phyloP scores from a whole-genome alignment of 2,113 vertebrate genomes.

The Arothron firmamentum region DNA sequence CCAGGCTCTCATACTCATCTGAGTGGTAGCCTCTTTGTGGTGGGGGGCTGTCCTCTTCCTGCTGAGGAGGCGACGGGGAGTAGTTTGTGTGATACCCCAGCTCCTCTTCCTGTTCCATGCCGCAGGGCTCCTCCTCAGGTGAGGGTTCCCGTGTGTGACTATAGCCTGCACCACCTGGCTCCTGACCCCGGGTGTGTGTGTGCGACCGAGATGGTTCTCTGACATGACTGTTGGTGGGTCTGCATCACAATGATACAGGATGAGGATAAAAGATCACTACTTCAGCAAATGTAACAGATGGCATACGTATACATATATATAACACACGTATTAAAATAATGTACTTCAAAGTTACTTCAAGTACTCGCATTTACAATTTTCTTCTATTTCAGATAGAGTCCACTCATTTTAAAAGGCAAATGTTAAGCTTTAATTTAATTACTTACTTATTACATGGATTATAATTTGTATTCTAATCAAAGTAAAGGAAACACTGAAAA shows the following conservation, averaged over 20 bases:
- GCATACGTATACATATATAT: too few species aligned
- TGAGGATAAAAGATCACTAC: background rate
- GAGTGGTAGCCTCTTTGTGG: slow-evolving; percentile 69
- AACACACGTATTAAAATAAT: background rate
- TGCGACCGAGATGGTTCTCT: slow-evolving; percentile 59
- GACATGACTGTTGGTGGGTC: slow-evolving; percentile 54
- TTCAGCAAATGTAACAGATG: background rate
- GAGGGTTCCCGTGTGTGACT: slow-evolving; percentile 77
- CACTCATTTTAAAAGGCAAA: too few species aligned
- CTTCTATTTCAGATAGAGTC: too few species aligned
- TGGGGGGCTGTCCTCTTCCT: slow-evolving; percentile 72
- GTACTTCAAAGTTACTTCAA: background rate
- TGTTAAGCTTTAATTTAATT: too few species aligned
- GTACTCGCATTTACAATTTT: background rate
- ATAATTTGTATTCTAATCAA: too few species aligned
- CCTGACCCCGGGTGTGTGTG: slow-evolving; percentile 42
- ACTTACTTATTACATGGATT: too few species aligned
- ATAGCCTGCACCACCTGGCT: slow-evolving; percentile 33
- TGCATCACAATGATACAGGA: slow-evolving; percentile 19
- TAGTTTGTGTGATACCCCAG: slow-evolving; percentile 77
- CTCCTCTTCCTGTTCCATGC: slow-evolving; percentile 63
- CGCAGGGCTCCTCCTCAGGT: slow-evolving; percentile 56
- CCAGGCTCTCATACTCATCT: slow-evolving; percentile 75
- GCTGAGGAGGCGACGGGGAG: slow-evolving; percentile 77
- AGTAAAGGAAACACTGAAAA: too few species aligned